These are phyloP conservation scores for Sciaenops ocellatus DNA, from an alignment of 2,797 vertebrate genomes.

Conservation along the genomic window DNA sequence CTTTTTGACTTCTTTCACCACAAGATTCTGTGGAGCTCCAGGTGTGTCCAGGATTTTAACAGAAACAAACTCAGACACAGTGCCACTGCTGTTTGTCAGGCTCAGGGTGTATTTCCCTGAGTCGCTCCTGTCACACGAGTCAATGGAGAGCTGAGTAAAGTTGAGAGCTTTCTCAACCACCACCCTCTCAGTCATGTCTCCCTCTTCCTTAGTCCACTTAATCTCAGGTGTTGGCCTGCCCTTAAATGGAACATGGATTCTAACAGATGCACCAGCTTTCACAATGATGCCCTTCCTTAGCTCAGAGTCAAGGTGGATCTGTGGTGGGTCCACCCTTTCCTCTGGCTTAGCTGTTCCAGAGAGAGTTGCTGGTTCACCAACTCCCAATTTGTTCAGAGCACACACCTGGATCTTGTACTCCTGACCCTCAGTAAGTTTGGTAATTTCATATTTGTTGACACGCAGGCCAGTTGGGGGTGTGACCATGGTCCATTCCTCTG, in stretches of 20 bases:
- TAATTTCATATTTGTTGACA: slow-evolving; percentile 95
- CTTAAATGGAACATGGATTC: slow-evolving; percentile 95
- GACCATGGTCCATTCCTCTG: slow-evolving; percentile 96
- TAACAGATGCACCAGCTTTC: slow-evolving; percentile 95
- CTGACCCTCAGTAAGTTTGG: slow-evolving; percentile 93
- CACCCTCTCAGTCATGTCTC: slow-evolving; percentile 91
- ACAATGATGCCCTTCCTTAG: slow-evolving; percentile 94
- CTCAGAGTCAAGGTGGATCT: slow-evolving; percentile 96
- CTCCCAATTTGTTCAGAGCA: slow-evolving; percentile 96
- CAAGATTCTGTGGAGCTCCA: slow-evolving; percentile 92
- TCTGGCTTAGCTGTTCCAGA: slow-evolving; percentile 94
- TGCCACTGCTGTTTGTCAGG: slow-evolving; percentile 94
- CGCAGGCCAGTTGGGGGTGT: slow-evolving; percentile 94
- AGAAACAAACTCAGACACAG: slow-evolving; percentile 93
- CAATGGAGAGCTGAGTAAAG: slow-evolving; percentile 95
- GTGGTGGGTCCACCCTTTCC: slow-evolving; percentile 93
- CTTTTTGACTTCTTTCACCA: slow-evolving; percentile 93
- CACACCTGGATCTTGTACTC: slow-evolving; percentile 96
- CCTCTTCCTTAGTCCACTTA: slow-evolving; percentile 95
- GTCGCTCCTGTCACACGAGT: slow-evolving; percentile 96
- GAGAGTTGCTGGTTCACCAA: slow-evolving; percentile 92
- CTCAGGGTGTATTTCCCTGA: slow-evolving; percentile 95
- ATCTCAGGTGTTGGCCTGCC: slow-evolving; percentile 95
- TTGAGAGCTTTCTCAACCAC: slow-evolving; percentile 91
- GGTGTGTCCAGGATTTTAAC: slow-evolving; percentile 98